Evolutionary conservation across 2,113 vertebrate species (phyloP).

Genomic region (Mellivora capensis): DNA sequence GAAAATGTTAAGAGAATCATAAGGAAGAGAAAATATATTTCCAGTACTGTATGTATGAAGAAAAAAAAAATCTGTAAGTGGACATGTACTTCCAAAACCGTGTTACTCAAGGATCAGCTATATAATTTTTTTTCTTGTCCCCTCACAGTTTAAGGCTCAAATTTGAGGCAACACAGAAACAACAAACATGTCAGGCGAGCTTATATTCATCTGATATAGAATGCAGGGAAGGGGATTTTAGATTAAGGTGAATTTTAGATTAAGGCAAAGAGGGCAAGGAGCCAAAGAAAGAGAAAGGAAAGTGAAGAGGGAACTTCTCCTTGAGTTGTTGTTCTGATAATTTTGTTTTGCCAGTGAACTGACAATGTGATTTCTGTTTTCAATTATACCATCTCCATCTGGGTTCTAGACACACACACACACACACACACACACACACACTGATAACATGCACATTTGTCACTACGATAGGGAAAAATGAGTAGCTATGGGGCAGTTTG

Average conservation of each 20-base stretch:
- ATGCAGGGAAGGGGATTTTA: neutral
- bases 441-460: neutral
- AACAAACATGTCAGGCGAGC: neutral
- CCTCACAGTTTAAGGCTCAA: conserved; percentile 1
- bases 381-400: neutral
- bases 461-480: neutral
- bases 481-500: neutral
- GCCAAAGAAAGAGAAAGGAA: neutral
- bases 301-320: neutral
- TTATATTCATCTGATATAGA: neutral
- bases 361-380: neutral
- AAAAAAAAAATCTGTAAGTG: neutral
- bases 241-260: neutral
- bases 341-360: neutral
- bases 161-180: neutral
- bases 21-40: neutral
- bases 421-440: neutral
- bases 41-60: neutral
- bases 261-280: neutral
- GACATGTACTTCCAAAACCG: neutral
- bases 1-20: neutral
- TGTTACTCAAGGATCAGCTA: neutral
- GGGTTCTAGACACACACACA: neutral
- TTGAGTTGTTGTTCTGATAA: neutral
- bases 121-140: neutral